Evolutionary conservation across 1,140 invertebrate species (phyloP).

Genomic region (Dinoponera quadriceps): DNA sequence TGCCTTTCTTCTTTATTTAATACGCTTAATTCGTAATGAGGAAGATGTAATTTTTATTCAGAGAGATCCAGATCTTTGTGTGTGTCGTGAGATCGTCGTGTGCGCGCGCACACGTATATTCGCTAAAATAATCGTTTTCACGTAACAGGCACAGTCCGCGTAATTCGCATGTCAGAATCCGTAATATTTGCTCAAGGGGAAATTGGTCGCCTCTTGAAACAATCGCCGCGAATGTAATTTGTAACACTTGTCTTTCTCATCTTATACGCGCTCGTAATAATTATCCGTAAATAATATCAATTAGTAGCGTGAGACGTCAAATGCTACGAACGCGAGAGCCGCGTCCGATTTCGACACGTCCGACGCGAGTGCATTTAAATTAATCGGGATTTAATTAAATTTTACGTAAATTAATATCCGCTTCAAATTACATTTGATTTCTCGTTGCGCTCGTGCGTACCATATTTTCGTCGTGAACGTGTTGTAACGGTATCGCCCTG

Average conservation of each 20-base stretch:
- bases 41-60: neutral
- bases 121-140: conserved; percentile 10
- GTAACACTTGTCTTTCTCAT: conserved; percentile 3
- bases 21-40: conserved; percentile 12
- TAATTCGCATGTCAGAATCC: neutral
- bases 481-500: neutral
- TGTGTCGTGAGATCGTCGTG: neutral
- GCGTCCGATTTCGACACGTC: neutral
- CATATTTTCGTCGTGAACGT: conserved; percentile 21
- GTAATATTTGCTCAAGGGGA: neutral
- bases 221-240: conserved; percentile 29
- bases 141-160: neutral
- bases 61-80: neutral
- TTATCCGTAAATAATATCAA: conserved; percentile 51
- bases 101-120: neutral
- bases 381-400: conserved; percentile 58
- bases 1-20: neutral
- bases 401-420: conserved; percentile 54
- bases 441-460: conserved; percentile 2
- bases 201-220: conserved; percentile 19
- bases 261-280: conserved; percentile 2
- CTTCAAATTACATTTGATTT: conserved; percentile 47
- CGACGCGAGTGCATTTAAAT: conserved; percentile 28
- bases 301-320: conserved; percentile 29
- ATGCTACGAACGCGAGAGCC: conserved; percentile 6